Conservation (phyloP, 2,888 invertebrate species). For the Heliconius cydno region DNA sequence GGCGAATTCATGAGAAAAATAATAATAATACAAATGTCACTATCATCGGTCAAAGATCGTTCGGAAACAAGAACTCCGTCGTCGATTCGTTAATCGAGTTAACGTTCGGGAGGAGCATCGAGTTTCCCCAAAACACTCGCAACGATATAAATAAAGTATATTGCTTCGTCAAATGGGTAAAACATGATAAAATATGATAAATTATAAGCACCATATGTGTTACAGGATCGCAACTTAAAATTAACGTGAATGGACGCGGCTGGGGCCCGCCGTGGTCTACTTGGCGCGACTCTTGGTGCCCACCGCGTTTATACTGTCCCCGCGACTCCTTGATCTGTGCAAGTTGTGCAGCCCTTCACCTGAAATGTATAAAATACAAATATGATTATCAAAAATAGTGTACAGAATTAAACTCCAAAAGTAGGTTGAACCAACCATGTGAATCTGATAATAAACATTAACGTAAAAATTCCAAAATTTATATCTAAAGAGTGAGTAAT, state of each 20-base stretch:
- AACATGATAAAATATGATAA: slow-evolving; percentile 29
- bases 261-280: slow-evolving; percentile 60
- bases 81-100: slow-evolving; percentile 58
- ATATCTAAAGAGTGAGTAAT: too few relatives aligned
- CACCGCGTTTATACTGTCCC: slow-evolving; percentile 90
- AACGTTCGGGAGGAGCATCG: slow-evolving; percentile 62
- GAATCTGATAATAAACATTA: too few relatives aligned
- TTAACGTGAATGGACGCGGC: slow-evolving; percentile 65
- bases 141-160: slow-evolving; percentile 20
- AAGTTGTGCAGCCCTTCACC: slow-evolving; percentile 87
- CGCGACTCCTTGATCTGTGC: slow-evolving; percentile 91
- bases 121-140: slow-evolving; percentile 30
- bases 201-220: slow-evolving; percentile 71
- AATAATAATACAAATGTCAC: slow-evolving; percentile 32
- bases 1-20: slow-evolving; percentile 50
- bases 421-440: too few relatives aligned
- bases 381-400: background rate
- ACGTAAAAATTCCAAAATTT: too few relatives aligned
- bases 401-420: background rate
- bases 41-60: slow-evolving; percentile 45
- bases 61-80: slow-evolving; percentile 52
- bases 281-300: slow-evolving; percentile 83
- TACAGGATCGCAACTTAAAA: slow-evolving; percentile 71
- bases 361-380: slow-evolving; percentile 56
- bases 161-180: slow-evolving; percentile 21